Evolutionary conservation across 2,888 invertebrate species (phyloP), one percentile per base, ranked within the genome.

Genomic region (Acanthosoma haemorrhoidale): DNA sequence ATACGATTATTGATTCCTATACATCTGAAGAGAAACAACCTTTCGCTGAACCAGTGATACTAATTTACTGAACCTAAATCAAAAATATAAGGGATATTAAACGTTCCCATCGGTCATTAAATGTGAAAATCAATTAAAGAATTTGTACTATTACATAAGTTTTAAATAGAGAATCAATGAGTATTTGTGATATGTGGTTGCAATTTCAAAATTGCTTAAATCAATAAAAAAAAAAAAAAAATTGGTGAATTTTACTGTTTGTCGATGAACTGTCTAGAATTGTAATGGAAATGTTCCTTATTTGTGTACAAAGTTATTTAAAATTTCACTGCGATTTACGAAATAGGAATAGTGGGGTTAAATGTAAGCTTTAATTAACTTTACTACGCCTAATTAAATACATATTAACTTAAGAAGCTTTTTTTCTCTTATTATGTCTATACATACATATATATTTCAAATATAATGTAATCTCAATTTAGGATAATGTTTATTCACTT

Each of bases 311-410:
- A 51, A 51, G 51, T 51, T 25, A 25, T 43, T 21, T 4, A 5
- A 21, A 21, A 43, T 21, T 43, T 43, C 25, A n/a, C 5, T n/a
- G 51, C n/a, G 18, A 51, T 21, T 51, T 51, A 51, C 51, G 25
- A 51, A 25, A n/a, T 51, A 51, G 51, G 13, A 25, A 51, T 51
- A 51, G 51, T 25, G 51, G 29, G n/a, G n/a, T n/a, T n/a, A n/a
- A 51, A 25, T 25, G 29, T 51, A 13, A 51, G 51, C 51, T 51
- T 51, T 51, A 51, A 51, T 25, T 51, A 51, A 51, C 25, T 51
- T 51, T 51, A n/a, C n/a, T n/a, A 51, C n/a, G 51, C 51, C 51
- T 51, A 51, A 51, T 51, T 51, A 51, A 51, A 13, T n/a, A n/a
- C n/a, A n/a, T 51, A 5, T 51, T 51, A n/a, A 51, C 25, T n/a